Percentiles rank a stretch among this genome's conserved stretches.
These are phyloP conservation scores for Brachionus sp. DNA, from an alignment of 1,140 invertebrate genomes.

Conservation along the genomic window DNA sequence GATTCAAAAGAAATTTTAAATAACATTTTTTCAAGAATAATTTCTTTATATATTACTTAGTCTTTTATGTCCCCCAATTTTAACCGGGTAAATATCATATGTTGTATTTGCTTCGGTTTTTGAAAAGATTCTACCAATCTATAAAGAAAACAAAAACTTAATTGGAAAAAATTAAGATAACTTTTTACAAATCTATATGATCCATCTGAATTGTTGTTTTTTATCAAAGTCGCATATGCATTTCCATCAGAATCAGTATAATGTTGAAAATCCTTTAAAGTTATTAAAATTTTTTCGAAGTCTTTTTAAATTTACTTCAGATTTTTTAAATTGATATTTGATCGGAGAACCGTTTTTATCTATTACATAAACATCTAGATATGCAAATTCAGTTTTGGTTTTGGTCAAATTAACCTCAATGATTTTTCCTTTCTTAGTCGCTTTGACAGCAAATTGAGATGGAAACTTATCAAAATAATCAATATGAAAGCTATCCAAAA, in stretches of 20 bases:
- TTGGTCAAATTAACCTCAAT: neutral
- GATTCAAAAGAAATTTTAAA: neutral
- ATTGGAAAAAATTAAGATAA: neutral
- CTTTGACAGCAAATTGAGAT: neutral
- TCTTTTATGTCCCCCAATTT: neutral
- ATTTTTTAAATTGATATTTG: neutral
- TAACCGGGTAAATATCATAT: slow-evolving; percentile 8
- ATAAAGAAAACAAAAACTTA: neutral
- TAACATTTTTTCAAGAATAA: neutral
- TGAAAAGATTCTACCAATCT: slow-evolving; percentile 16
- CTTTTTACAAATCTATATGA: neutral
- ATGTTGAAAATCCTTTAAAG: neutral
- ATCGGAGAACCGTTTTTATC: slow-evolving; percentile 12
- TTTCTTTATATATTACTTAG: neutral
- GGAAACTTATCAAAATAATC: neutral
- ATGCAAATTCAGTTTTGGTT: neutral
- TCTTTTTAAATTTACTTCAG: neutral
- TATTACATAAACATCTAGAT: neutral
- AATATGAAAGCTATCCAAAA: neutral
- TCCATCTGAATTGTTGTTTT: neutral
- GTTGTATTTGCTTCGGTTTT: neutral
- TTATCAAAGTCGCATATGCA: slow-evolving; percentile 11
- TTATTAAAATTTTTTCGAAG: neutral
- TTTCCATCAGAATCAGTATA: neutral
- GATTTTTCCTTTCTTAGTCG: neutral